Percentiles rank a stretch among this genome's conserved stretches.
phyloP scores from a whole-genome alignment of 2,888 invertebrate genomes.

The Eumacrocentrus americanus region DNA sequence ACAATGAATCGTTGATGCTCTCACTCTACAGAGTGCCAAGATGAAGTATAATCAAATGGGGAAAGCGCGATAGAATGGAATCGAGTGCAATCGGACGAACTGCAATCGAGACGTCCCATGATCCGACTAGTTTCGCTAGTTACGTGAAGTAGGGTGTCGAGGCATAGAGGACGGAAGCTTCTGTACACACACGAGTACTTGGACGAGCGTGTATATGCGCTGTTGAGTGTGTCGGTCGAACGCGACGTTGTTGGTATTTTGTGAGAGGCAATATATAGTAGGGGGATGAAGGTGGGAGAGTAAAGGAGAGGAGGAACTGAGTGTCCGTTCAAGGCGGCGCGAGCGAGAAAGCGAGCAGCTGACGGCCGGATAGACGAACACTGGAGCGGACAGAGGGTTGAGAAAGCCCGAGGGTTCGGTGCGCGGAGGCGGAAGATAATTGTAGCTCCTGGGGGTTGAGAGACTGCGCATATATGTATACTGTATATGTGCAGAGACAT shows the following conservation, averaged over 20 bases:
- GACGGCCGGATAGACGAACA: conserved; percentile 39
- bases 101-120: conserved; percentile 33
- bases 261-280: conserved; percentile 9
- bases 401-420: conserved; percentile 63
- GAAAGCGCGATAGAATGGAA: conserved; percentile 26
- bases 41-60: neutral
- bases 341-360: conserved; percentile 47
- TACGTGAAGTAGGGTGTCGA: conserved; percentile 28
- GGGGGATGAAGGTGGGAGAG: neutral
- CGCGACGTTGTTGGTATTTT: too few species aligned
- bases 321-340: conserved; percentile 33
- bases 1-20: too few species aligned
- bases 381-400: conserved; percentile 42
- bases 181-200: neutral
- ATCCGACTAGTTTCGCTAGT: conserved; percentile 34
- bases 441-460: conserved; percentile 40
- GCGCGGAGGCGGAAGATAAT: conserved; percentile 69
- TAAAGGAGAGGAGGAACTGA: conserved; percentile 3
- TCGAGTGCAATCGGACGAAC: conserved; percentile 32
- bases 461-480: conserved; percentile 33
- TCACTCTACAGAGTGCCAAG: neutral
- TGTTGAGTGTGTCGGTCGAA: conserved; percentile 19
- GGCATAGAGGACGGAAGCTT: conserved; percentile 20
- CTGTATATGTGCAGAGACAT: conserved; percentile 19
- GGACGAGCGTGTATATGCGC: conserved; percentile 27